Conservation (phyloP, 2,797 vertebrate genomes). For the Parauchenoglanis ngamensis region DNA sequence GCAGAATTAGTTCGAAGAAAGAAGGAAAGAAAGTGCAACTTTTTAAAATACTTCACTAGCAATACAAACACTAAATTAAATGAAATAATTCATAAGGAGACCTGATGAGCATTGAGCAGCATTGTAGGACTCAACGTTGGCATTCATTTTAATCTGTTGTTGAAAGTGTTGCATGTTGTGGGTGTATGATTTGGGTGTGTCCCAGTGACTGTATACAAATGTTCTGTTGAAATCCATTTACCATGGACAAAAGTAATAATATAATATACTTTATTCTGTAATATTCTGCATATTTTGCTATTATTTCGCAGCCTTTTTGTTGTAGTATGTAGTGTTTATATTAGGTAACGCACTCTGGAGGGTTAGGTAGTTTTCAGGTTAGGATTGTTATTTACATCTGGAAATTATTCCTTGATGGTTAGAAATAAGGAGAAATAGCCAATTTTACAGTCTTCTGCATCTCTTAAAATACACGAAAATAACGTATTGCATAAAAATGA, state of each 20-base stretch:
- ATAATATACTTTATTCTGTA: background rate
- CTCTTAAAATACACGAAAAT: too few relatives aligned
- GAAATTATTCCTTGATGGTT: background rate
- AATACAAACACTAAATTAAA: background rate
- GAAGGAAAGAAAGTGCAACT: background rate
- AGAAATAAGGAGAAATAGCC: background rate
- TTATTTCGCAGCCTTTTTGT: background rate
- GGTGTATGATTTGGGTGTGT: constrained; percentile 14
- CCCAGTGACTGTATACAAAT: background rate
- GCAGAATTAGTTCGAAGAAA: background rate
- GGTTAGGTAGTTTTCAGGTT: background rate
- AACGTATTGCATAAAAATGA: background rate
- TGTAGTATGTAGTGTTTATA: background rate
- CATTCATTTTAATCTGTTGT: background rate
- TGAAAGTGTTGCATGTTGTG: background rate
- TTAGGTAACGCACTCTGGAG: background rate
- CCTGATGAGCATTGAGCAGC: background rate
- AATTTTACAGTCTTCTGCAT: background rate
- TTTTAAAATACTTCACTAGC: background rate
- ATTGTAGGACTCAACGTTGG: background rate
- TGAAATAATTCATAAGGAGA: too few relatives aligned
- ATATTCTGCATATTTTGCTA: background rate
- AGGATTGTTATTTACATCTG: background rate
- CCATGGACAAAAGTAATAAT: background rate
- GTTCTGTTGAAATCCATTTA: background rate